Evolutionary conservation across 2,113 vertebrate species (phyloP), one percentile per base, ranked within the genome.

Genomic region (Triplophysa dalaica): DNA sequence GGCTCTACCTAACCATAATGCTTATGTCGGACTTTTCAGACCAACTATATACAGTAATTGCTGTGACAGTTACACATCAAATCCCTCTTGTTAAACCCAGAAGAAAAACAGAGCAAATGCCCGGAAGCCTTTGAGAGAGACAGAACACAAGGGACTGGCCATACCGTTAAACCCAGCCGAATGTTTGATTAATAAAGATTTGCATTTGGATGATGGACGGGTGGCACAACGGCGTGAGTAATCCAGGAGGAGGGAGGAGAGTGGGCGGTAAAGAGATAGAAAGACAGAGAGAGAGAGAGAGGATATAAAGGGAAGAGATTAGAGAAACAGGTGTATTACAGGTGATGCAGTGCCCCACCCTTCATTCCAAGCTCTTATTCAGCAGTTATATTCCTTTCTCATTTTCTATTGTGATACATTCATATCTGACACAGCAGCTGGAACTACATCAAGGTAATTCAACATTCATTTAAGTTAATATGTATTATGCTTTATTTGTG

Each of bases 321-420:
- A 26, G 70, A 1, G 1, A 64, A 69, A 69, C 70, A 84, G 83
- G 83, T 81, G 79, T 17, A 61, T 19, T 45, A 66, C 76, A 82
- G 70, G 76, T 84, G 76, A 82, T 63, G 77, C 41, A 54, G 19
- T 1, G 6, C 52, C 50, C 45, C 24, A 50, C 14, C 22, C 5
- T 26, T 29, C 50, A 22, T 62, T 80, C 26, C 29, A 45, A 50
- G 29, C 67, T 73, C 41, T 81, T 77, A 24, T 77, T 54, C 73
- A 74, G 69, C 52, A 75, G 16, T 69, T 21, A 19, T 22, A 61
- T 62, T 69, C 21, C 17, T 62, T 50, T 72, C 62, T 70, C 26
- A 64, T 43, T 33, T 41, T 60, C 38, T 56, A 2, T 73, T 43
- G 70, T 16, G 33, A 61, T 41, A 22, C n/a, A 60, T 16, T 24